phyloP scores from a whole-genome alignment of 2,888 invertebrate species.

The Sympetrum striolatum region DNA sequence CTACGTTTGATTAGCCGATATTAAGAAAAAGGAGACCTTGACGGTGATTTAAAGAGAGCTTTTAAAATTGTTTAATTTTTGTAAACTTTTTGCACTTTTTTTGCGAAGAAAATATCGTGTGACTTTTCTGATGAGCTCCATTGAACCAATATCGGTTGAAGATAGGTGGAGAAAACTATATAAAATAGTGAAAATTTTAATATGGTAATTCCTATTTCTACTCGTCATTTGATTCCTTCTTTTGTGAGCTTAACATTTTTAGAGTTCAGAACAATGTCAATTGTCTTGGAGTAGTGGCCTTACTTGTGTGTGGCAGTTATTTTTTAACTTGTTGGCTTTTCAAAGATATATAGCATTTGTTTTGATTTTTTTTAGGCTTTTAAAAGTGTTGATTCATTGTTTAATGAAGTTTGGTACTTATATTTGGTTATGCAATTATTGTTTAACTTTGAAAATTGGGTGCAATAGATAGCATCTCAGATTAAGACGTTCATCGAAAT shows the following conservation, averaged over 20 bases:
- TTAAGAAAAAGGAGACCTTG: background rate
- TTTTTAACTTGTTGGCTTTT: background rate
- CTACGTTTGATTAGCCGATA: background rate
- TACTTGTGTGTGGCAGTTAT: background rate
- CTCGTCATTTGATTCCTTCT: constrained; percentile 23
- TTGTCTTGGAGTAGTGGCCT: constrained; percentile 21
- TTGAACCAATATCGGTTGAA: background rate
- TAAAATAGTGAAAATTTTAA: background rate
- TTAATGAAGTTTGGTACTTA: too few relatives aligned
- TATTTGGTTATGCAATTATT: too few relatives aligned
- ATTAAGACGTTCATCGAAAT: too few relatives aligned
- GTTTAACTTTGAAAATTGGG: too few relatives aligned
- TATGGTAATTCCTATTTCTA: background rate
- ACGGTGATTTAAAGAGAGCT: background rate
- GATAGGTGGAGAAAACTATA: background rate
- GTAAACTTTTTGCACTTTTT: background rate
- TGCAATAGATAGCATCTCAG: too few relatives aligned
- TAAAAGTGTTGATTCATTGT: too few relatives aligned
- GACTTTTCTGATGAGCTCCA: too few relatives aligned
- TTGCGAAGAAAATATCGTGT: background rate
- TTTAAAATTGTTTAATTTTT: background rate
- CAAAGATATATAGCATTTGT: background rate
- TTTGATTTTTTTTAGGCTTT: too few relatives aligned
- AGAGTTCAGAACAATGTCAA: background rate
- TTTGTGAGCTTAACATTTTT: background rate